These are phyloP conservation scores for Tinea trinotella DNA, from an alignment of 2,888 invertebrate species.

Conservation along the genomic window DNA sequence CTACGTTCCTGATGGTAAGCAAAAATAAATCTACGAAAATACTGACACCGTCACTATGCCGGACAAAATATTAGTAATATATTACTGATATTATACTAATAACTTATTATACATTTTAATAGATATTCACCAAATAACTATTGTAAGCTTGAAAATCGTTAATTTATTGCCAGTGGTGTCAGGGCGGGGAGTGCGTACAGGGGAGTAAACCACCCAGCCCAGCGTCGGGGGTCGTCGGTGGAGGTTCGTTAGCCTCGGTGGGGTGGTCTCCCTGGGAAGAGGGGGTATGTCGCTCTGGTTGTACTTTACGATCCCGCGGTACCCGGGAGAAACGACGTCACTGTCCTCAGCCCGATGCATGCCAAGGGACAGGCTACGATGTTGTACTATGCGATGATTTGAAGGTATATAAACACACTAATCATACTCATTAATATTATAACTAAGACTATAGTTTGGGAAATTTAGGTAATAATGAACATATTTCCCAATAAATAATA, in stretches of 20 bases:
- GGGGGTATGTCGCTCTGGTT: constrained; percentile 76
- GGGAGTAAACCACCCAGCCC: constrained; percentile 35
- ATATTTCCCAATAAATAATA: too few species aligned
- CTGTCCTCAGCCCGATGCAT: constrained; percentile 72
- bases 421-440: too few species aligned
- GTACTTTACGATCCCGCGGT: constrained; percentile 75
- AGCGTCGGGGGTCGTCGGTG: constrained; percentile 55
- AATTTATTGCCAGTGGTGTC: constrained; percentile 71
- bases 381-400: constrained; percentile 78
- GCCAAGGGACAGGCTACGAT: constrained; percentile 75
- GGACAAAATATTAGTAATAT: too few species aligned
- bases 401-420: constrained; percentile 61
- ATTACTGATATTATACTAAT: too few species aligned
- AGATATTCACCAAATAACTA: too few species aligned
- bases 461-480: too few species aligned
- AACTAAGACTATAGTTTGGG: background rate
- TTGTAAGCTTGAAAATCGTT: too few species aligned
- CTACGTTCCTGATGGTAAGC: too few species aligned
- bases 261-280: constrained; percentile 78
- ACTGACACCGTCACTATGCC: too few species aligned
- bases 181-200: constrained; percentile 75
- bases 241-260: constrained; percentile 30
- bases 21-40: too few species aligned
- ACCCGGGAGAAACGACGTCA: constrained; percentile 68
- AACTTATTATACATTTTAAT: too few species aligned